A percentile compares a stretch with the other conserved stretches of the same genome.
Conservation (phyloP, 2,113 vertebrate species). For the Daboia siamensis region DNA sequence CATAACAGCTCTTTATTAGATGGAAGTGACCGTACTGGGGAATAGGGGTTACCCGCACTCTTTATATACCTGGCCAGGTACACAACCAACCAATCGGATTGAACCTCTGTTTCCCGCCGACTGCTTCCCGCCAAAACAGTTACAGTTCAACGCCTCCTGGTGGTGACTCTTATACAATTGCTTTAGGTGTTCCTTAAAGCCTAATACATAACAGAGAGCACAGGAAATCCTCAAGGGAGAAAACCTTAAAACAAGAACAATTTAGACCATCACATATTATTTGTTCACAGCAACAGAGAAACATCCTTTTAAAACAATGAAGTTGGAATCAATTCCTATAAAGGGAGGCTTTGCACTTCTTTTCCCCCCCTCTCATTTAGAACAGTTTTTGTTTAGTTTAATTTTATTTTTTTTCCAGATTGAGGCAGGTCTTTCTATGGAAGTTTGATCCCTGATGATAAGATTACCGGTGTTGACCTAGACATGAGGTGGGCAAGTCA, state of each 20-base stretch:
- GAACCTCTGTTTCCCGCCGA: too few relatives aligned
- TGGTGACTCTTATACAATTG: too few relatives aligned
- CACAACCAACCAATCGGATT: too few relatives aligned
- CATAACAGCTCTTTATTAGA: too few relatives aligned
- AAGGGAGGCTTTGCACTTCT: background rate
- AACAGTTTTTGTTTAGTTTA: background rate
- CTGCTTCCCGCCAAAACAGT: too few relatives aligned
- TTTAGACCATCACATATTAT: background rate
- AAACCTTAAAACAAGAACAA: slow-evolving; percentile 4
- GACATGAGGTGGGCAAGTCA: background rate
- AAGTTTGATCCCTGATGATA: background rate
- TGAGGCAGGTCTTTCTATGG: background rate
- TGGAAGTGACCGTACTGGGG: too few relatives aligned
- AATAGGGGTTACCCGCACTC: too few relatives aligned
- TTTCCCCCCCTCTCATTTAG: background rate
- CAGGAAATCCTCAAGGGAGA: background rate
- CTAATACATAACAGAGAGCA: background rate
- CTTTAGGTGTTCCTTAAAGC: too few relatives aligned
- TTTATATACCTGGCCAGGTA: too few relatives aligned
- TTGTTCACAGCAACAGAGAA: background rate
- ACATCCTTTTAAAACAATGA: background rate
- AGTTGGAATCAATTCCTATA: background rate
- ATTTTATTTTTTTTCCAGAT: background rate
- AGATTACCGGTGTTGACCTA: background rate
- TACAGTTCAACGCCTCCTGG: too few relatives aligned